Percentiles rank a stretch among this genome's conserved stretches.
These are phyloP conservation scores for Pycnonotus jocosus DNA, from an alignment of 2,113 vertebrate genomes.

Conservation along the genomic window DNA sequence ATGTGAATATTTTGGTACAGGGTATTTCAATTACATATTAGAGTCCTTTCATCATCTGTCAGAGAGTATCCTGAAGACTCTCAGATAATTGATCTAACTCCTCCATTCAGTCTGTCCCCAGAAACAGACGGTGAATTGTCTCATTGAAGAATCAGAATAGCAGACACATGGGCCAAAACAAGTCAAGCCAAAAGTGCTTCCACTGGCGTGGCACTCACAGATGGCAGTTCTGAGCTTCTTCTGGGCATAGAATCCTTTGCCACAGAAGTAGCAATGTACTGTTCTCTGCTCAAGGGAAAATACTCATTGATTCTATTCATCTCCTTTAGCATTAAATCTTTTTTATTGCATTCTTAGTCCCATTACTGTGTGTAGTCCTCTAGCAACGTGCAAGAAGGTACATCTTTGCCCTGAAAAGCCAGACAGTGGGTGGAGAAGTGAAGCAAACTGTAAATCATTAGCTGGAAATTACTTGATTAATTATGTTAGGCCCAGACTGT, in stretches of 20 bases:
- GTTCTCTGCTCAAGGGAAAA: not conserved
- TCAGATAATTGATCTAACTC: conserved; percentile 20
- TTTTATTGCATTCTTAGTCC: not conserved
- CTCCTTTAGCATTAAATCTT: not conserved
- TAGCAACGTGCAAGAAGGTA: not conserved
- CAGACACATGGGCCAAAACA: not conserved
- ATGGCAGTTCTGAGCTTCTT: not conserved
- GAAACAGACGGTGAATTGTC: conserved; percentile 48
- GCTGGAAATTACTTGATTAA: not conserved
- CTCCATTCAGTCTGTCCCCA: not conserved
- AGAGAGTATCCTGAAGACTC: conserved; percentile 46
- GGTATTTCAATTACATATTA: conserved; percentile 66
- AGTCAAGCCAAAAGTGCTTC: not conserved
- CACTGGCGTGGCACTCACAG: not conserved
- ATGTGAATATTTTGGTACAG: conserved; percentile 69
- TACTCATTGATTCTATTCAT: not conserved
- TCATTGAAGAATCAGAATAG: not conserved
- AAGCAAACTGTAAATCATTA: conserved; percentile 27
- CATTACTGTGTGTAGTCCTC: not conserved
- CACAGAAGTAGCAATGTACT: not conserved
- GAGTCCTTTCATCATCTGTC: conserved; percentile 70
- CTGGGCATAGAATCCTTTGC: not conserved
- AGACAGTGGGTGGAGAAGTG: conserved; percentile 9
- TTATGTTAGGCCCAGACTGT: not conserved
- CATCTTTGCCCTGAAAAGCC: not conserved